Base-by-base conservation (phyloP, 2,888 invertebrate genomes). In the Pollenia angustigena region DNA sequence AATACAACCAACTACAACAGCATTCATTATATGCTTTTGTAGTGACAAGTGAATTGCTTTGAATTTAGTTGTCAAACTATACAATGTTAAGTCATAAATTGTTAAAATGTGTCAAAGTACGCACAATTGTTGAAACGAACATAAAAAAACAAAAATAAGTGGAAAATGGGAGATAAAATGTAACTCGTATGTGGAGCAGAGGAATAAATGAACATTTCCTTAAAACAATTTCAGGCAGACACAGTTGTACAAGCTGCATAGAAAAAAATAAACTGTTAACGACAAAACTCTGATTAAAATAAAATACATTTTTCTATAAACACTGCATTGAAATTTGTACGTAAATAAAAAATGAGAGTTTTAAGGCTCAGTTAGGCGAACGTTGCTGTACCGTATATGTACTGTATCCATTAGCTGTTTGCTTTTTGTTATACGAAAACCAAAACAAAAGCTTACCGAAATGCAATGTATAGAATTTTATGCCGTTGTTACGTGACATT, bases 31-130 rank as follows among this genome's bases (percentile, higher is more conserved):
- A 62, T 64, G 64, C 62, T 72, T 32, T 76, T 69, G 54, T 40
- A 62, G 71, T 90, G 91, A 91, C 89, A 90, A 88, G 89, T 90
- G 92, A 91, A 92, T 91, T 91, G 91, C 90, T 91, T 90, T 90
- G 90, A 92, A 92, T 92, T 92, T 91, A 91, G 91, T 91, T 92
- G 91, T 91, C 91, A 92, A 90, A 90, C 71, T 60, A 46, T 75
- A 82, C 82, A 87, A 87, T 83, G 90, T 84, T 81, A 88, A 88
- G 87, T 92, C 91, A 91, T 91, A 91, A 91, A 92, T 91, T 90
- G 90, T 91, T 91, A 89, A 90, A 90, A 88, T 87, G 87, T 89
- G 88, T 88, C 81, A 89, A 89, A 90, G 81, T 79, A 86, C 85
- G 85, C 85, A 87, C 87, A 84, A 87, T 87, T 79, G 84, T 68